These are phyloP conservation scores for Carettochelys insculpta DNA, from an alignment of 2,113 vertebrate genomes.

Conservation along the genomic window DNA sequence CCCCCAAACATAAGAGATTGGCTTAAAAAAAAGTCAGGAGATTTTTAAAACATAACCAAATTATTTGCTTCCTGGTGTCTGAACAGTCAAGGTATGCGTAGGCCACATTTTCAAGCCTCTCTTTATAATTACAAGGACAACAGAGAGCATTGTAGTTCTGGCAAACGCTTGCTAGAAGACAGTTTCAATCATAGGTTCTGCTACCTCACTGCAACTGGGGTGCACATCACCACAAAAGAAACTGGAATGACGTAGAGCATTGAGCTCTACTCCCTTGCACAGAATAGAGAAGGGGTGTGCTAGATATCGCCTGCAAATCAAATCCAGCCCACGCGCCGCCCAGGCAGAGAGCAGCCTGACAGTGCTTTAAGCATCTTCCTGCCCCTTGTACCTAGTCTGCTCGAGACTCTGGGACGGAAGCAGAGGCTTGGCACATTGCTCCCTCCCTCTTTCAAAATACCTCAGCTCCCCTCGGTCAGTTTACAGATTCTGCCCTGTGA, in stretches of 20 bases:
- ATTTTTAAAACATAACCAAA: neutral
- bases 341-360: too few relatives aligned
- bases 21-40: neutral
- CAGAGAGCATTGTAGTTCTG: neutral
- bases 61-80: neutral
- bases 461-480: too few relatives aligned
- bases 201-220: neutral
- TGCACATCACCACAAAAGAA: neutral
- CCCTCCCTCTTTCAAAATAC: too few relatives aligned
- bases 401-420: too few relatives aligned
- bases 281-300: too few relatives aligned
- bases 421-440: too few relatives aligned
- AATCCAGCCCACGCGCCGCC: too few relatives aligned
- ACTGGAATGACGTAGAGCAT: neutral
- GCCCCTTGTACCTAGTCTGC: too few relatives aligned
- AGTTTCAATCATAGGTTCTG: neutral
- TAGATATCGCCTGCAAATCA: too few relatives aligned
- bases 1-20: neutral
- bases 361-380: too few relatives aligned
- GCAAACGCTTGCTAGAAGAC: neutral
- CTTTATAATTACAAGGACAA: neutral
- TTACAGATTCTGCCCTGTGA: too few relatives aligned
- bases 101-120: neutral
- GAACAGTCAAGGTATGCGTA: neutral
- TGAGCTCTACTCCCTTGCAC: neutral